Evolutionary conservation across 2,113 vertebrate species (phyloP).

Genomic region (Dromiciops gliroides): DNA sequence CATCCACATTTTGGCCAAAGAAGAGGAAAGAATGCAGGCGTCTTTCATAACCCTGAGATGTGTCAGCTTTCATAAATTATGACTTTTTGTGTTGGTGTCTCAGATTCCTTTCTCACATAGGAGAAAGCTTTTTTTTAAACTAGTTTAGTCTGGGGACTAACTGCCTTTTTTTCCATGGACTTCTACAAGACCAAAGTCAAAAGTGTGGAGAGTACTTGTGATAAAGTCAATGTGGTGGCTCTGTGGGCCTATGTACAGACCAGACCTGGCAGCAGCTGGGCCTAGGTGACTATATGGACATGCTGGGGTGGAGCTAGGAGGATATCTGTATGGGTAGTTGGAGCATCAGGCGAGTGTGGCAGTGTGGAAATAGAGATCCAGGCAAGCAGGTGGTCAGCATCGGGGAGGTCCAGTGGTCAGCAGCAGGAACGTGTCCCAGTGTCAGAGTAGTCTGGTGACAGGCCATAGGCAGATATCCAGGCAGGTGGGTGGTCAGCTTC

Average conservation of each 20-base stretch:
- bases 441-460: neutral
- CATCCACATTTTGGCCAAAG: neutral
- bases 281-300: neutral
- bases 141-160: neutral
- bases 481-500: neutral
- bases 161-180: neutral
- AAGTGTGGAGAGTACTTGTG: neutral
- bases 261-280: neutral
- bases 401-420: neutral
- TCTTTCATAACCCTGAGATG: conserved; percentile 7
- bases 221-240: neutral
- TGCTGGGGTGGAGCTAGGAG: neutral
- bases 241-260: neutral
- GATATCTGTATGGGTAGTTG: neutral
- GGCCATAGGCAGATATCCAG: neutral
- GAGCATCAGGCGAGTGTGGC: neutral
- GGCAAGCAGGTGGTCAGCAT: neutral
- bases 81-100: conserved; percentile 5
- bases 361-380: neutral
- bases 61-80: neutral
- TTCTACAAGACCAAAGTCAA: neutral
- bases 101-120: conserved; percentile 27
- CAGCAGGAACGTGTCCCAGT: neutral
- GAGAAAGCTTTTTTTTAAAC: conserved; percentile 29
- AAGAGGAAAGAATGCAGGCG: neutral